phyloP scores from a whole-genome alignment of 2,888 invertebrate species.

The Phyllotreta cruciferae region DNA sequence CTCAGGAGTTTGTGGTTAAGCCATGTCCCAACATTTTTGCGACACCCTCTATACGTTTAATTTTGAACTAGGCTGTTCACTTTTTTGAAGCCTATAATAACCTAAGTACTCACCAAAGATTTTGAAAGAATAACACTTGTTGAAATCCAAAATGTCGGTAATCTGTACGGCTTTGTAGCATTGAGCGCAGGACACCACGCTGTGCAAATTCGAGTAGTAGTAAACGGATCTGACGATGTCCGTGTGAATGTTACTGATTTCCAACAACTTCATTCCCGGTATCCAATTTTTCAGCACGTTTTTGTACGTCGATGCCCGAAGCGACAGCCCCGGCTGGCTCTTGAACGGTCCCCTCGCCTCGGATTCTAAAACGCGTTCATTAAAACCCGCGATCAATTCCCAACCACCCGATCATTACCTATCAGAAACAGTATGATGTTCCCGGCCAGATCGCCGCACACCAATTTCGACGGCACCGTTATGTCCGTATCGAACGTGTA shows the following conservation, averaged over 20 bases:
- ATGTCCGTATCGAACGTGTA: constrained; percentile 68
- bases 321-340: constrained; percentile 69
- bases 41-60: too few relatives aligned
- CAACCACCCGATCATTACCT: background rate
- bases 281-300: constrained; percentile 50
- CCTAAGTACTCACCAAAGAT: constrained; percentile 50
- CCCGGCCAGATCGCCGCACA: constrained; percentile 79
- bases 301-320: constrained; percentile 67
- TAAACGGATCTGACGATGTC: constrained; percentile 68
- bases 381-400: background rate
- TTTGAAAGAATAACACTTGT: constrained; percentile 58
- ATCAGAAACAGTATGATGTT: constrained; percentile 71
- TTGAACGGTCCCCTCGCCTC: constrained; percentile 73
- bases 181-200: constrained; percentile 68
- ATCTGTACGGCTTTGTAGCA: constrained; percentile 65
- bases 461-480: constrained; percentile 68
- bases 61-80: too few relatives aligned
- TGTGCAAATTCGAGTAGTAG: constrained; percentile 71
- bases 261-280: constrained; percentile 44
- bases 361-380: constrained; percentile 55
- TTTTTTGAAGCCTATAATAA: too few relatives aligned
- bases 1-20: too few relatives aligned
- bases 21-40: too few relatives aligned
- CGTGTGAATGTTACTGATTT: constrained; percentile 45
- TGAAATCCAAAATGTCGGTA: constrained; percentile 60